phyloP scores from a whole-genome alignment of 1,140 invertebrate species.

The Prorops nasuta region DNA sequence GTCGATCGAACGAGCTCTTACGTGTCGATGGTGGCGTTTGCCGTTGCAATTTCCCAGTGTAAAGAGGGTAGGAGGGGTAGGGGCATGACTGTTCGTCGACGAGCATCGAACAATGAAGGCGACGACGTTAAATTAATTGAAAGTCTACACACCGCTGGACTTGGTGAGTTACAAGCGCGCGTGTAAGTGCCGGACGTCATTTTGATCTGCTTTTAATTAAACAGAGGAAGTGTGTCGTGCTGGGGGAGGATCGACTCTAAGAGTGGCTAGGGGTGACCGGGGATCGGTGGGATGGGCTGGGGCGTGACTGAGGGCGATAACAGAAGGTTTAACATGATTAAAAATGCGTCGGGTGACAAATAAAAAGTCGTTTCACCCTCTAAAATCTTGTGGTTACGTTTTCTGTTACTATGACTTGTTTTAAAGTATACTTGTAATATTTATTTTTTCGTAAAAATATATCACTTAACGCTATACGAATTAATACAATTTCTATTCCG shows the following conservation, averaged over 20 bases:
- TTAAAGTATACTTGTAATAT: too few relatives aligned
- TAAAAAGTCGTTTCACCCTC: too few relatives aligned
- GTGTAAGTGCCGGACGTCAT: constrained; percentile 18
- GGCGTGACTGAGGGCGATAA: constrained; percentile 14
- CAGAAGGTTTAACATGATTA: constrained; percentile 22
- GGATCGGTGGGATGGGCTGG: constrained; percentile 9
- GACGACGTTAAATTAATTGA: constrained; percentile 30
- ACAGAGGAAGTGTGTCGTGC: constrained; percentile 13
- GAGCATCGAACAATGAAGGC: background rate
- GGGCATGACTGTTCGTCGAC: too few relatives aligned
- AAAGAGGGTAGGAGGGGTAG: too few relatives aligned
- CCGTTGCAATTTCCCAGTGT: too few relatives aligned
- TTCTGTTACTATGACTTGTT: too few relatives aligned
- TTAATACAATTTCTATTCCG: too few relatives aligned
- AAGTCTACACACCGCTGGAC: constrained; percentile 11
- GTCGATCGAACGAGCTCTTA: too few relatives aligned
- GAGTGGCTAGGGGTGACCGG: background rate
- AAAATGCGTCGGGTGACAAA: constrained; percentile 19
- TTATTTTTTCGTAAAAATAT: too few relatives aligned
- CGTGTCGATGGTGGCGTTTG: too few relatives aligned
- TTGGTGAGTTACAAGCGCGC: background rate
- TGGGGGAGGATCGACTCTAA: background rate
- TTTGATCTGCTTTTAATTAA: constrained; percentile 29
- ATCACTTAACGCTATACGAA: too few relatives aligned
- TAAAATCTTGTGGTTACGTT: too few relatives aligned